Base-by-base conservation (phyloP, 2,888 invertebrate species). In the Asteroscopus sphinx region DNA sequence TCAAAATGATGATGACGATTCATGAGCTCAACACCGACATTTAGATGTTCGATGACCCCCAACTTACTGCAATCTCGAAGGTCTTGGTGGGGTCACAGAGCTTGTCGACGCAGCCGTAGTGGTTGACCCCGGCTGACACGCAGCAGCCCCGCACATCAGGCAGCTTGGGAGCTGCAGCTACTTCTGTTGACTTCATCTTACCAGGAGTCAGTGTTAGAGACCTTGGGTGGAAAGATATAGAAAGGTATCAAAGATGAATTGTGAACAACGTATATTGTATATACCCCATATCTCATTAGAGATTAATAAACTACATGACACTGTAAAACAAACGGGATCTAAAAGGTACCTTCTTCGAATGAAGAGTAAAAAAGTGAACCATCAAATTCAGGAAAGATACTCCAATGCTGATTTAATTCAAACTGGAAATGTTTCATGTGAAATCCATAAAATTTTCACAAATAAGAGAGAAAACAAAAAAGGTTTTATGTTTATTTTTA, bases 121-220 rank as follows among this genome's bases (percentile, higher is more conserved):
- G 97, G 37, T 95, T 96, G 81, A 98, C 96, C 0, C 97, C 97
- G 37, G 96, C 96, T 2, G 95, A 88, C 11, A 95, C 93, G 79
- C 97, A 98, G 83, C 98, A 98, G 0, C 94, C 91, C n/a, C 95
- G 92, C 0, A 97, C 96, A 80, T 98, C 96, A 0, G 98, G 98
- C 15, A 98, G 87, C 47, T 95, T 93, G 0, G 97, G 97, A 1
- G 96, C 95, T 12, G 95, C 94, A 1, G 95, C 95, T 0, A 95
- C 92, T 66, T 93, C 90, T 48, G 93, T 95, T 8, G 93, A 93
- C 87, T 95, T 96, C 89, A 95, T 93, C 80, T 95, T 95, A 1
- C 96, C 95, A 13, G 96, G 96, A 2, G 96, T 95, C 57, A 97
- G 90, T 0, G 97, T 97, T 6, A 97, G 87, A 0, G 96, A 96